Percentiles rank a stretch among this genome's conserved stretches.
Evolutionary conservation across 2,797 vertebrate genomes (phyloP).

Genomic region (Florisuga fusca): DNA sequence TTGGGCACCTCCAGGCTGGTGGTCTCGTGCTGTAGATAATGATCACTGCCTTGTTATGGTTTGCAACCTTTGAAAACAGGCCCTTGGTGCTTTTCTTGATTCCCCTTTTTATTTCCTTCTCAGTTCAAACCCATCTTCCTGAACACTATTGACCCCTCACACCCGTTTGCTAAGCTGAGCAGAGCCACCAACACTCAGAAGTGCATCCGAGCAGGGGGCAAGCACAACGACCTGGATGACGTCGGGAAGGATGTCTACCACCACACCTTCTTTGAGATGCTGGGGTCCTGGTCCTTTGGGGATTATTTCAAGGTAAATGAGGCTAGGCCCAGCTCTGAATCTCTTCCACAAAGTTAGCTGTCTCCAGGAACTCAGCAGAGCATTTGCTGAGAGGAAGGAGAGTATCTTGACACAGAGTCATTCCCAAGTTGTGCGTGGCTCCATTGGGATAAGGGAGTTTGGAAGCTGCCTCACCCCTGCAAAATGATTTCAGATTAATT

Average conservation of each 20-base stretch:
- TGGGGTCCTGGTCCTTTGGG: conserved; percentile 99
- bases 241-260: conserved; percentile 99
- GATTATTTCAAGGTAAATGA: conserved; percentile 95
- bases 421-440: background rate
- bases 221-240: conserved; percentile 97
- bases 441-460: background rate
- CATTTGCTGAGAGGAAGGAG: background rate
- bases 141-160: conserved; percentile 96
- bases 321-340: background rate
- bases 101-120: background rate
- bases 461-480: background rate
- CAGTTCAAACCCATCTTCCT: conserved; percentile 99
- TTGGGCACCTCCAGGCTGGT: background rate
- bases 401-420: background rate
- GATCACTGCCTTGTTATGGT: background rate
- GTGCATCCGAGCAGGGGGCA: conserved; percentile 97
- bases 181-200: conserved; percentile 98
- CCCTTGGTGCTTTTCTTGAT: background rate
- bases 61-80: background rate
- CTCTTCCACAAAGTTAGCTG: fast-evolving
- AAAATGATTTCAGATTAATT: background rate
- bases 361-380: background rate
- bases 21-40: fast-evolving
- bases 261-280: conserved; percentile 99
- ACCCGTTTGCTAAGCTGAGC: conserved; percentile 91